Evolutionary conservation across 1,140 invertebrate species (phyloP), one percentile per base, ranked within the genome.

Genomic region (Mactra quadrangularis): DNA sequence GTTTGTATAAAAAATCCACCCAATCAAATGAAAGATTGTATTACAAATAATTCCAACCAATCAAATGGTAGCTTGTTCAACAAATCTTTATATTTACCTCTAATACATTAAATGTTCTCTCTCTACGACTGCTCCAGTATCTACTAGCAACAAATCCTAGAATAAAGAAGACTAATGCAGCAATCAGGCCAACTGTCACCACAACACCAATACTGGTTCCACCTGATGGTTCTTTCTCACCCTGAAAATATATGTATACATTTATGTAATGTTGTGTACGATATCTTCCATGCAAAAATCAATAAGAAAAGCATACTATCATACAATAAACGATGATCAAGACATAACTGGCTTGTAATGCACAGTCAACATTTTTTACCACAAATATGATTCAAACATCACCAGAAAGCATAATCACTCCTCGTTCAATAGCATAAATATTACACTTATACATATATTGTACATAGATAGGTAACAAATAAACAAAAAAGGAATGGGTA

Each of bases 81-180:
- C n/a, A n/a, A n/a, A n/a, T n/a, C n/a, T n/a, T n/a, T n/a, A n/a
- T n/a, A n/a, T 50, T 17, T 71, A 83, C 82, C 72, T 83, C 74
- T 25, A 68, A 41, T 17, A 83, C 82, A 38, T 83, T 68, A 41
- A 83, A 83, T 15, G 72, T 70, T 31, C 77, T 35, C 27, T 83
- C 82, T 33, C 82, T 27, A 0, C 72, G 53, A 1, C 72, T 50
- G 52, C 59, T 76, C 53, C 82, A 83, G 31, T 57, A 70, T n/a
- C 47, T 64, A 35, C 60, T 76, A 27, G 66, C 82, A 27, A 83
- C 27, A 38, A 83, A 83, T 9, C 82, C 82, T 2, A 83, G 72
- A 13, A 77, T 71, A 53, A 83, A 83, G 72, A 83, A 83, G 29
- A 83, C 82, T 19, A 83, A 55, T 19, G 82, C 82, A 0, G 82